Base-by-base conservation (phyloP, 2,888 invertebrate species). In the Thereva unica region DNA sequence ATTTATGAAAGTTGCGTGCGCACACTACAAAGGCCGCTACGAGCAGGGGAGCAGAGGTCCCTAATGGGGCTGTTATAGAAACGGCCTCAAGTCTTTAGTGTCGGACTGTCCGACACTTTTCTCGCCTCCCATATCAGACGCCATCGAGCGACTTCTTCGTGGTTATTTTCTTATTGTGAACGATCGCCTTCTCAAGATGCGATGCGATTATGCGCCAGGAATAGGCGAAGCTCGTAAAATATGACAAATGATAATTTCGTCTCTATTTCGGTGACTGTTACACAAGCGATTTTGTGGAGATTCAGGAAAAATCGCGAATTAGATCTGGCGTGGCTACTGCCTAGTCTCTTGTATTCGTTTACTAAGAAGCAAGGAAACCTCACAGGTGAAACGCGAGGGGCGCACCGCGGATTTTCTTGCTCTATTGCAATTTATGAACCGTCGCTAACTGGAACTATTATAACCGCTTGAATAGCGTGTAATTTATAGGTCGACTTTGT, bases 1-100 rank as follows among this genome's bases (percentile, higher is more conserved):
- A 66, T 66, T 57, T 66, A 57, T 66, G 50, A 66, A 66, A 66
- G 66, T 66, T 66, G 66, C 66, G 66, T 66, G 66, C 66, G 66
- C 66, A 57, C 37, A 4, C 45, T 12, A 38, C 40, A 5, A 6
- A 34, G 9, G 23, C 12, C 8, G 10, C 35, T 10, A 38, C 7
- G 35, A n/a, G 4, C 8, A 40, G 38, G 59, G 49, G 10, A 59
- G 37, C 34, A 38, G 7, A 23, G 40, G 35, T 23, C 23, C 23
- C 23, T 23, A 49, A 37, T 38, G 37, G 10, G 37, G 34, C 45
- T 37, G 23, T 23, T 23, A 23, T 23, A 23, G 23, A 23, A 23
- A 23, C 23, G 23, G 23, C 23, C 23, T 23, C 23, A 23, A 23
- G 23, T 23, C 23, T 23, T 23, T 23, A 23, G 23, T 23, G 23